These are phyloP conservation scores for Gasteruption jaculator DNA, from an alignment of 2,888 invertebrate species.

Conservation along the genomic window DNA sequence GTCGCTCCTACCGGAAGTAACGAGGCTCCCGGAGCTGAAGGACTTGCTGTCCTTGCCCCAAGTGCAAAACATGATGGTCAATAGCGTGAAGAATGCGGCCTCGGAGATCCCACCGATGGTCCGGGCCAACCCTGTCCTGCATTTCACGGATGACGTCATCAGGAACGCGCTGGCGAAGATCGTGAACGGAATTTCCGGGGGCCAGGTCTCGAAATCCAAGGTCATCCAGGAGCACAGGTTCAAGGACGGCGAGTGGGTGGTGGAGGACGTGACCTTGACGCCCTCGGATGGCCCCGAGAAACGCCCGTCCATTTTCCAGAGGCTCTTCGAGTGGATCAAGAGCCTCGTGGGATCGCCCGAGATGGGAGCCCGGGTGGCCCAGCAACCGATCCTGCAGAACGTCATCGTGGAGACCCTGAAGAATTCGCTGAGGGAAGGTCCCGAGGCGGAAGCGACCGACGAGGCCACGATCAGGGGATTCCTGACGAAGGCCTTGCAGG, in stretches of 20 bases:
- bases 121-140: constrained; percentile 7
- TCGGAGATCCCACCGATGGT: constrained; percentile 13
- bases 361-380: constrained; percentile 22
- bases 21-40: constrained; percentile 27
- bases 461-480: constrained; percentile 24
- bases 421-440: constrained; percentile 20
- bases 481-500: constrained; percentile 18
- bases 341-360: constrained; percentile 23
- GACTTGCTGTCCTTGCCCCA: constrained; percentile 29
- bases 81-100: constrained; percentile 26
- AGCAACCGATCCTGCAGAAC: constrained; percentile 27
- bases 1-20: constrained; percentile 26
- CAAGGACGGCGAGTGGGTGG: constrained; percentile 21
- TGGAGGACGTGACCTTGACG: constrained; percentile 14
- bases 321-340: constrained; percentile 15
- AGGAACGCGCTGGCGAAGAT: constrained; percentile 16
- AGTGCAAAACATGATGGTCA: constrained; percentile 29
- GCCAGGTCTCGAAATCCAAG: no score
- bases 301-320: neutral
- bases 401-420: constrained; percentile 34
- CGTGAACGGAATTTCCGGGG: constrained; percentile 10
- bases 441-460: constrained; percentile 13
- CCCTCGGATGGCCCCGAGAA: constrained; percentile 3
- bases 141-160: constrained; percentile 20
- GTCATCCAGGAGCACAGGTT: constrained; percentile 24